A percentile compares a stretch with the other conserved stretches of the same genome.
phyloP scores from a whole-genome alignment of 2,888 invertebrate genomes.

The Tipula lateralis region DNA sequence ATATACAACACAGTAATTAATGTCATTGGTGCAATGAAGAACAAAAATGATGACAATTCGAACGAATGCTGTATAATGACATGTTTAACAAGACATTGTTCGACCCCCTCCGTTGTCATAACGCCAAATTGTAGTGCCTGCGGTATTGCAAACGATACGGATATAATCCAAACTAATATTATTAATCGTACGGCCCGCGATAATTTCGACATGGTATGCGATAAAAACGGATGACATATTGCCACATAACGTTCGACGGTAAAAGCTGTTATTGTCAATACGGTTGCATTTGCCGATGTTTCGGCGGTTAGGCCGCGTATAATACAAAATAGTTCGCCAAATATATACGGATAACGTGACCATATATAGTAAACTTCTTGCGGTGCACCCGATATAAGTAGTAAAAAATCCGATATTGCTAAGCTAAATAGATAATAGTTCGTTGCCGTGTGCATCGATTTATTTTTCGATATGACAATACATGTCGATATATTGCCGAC shows the following conservation, averaged over 20 bases:
- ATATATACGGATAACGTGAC: conserved; percentile 71
- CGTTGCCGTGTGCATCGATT: conserved; percentile 76
- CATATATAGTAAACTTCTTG: conserved; percentile 76
- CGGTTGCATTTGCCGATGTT: conserved; percentile 72
- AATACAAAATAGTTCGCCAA: conserved; percentile 75
- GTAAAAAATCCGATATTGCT: conserved; percentile 75
- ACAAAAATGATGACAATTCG: conserved; percentile 62
- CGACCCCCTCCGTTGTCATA: conserved; percentile 39
- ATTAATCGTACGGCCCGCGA: conserved; percentile 74
- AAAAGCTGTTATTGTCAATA: conserved; percentile 75
- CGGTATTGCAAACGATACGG: conserved; percentile 68
- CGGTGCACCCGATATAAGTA: conserved; percentile 72
- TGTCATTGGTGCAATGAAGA: conserved; percentile 85
- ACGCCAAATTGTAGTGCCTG: conserved; percentile 76
- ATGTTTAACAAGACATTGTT: conserved; percentile 44
- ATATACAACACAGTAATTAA: conserved; percentile 78
- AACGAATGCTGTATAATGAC: conserved; percentile 53
- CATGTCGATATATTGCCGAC: conserved; percentile 81
- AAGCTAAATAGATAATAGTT: conserved; percentile 80
- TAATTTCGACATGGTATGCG: conserved; percentile 77
- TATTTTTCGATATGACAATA: conserved; percentile 74
- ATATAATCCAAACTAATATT: conserved; percentile 72
- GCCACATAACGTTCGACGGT: conserved; percentile 69
- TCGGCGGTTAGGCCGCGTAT: conserved; percentile 74
- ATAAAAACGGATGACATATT: conserved; percentile 59